These are phyloP conservation scores for Indicator indicator DNA, from an alignment of 2,113 vertebrate species.

Conservation along the genomic window DNA sequence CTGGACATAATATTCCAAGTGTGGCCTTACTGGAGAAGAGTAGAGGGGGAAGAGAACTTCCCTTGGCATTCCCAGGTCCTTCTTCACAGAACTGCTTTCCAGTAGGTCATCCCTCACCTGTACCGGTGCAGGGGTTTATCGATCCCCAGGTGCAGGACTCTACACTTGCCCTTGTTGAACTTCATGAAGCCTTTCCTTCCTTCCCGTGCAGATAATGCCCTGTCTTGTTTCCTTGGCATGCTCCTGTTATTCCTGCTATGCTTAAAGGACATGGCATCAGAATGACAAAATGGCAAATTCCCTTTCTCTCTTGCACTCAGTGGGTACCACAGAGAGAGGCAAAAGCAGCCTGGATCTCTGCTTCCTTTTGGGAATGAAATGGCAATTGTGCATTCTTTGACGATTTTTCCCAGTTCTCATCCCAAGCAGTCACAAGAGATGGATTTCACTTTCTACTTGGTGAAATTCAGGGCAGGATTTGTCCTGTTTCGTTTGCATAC, in stretches of 20 bases:
- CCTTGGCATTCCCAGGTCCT: too few relatives aligned
- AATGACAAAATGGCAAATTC: not conserved
- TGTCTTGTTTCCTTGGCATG: not conserved
- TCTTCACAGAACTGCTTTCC: too few relatives aligned
- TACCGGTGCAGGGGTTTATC: too few relatives aligned
- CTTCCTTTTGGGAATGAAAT: not conserved
- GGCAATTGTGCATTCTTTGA: not conserved
- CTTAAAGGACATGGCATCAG: not conserved
- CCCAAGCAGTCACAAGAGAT: rapidly evolving
- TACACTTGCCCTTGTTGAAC: too few relatives aligned
- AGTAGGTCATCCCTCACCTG: too few relatives aligned
- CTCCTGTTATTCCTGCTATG: not conserved
- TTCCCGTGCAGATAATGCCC: not conserved
- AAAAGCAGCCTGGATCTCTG: not conserved
- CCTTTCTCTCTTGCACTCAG: not conserved
- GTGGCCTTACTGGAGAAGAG: too few relatives aligned
- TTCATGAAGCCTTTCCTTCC: too few relatives aligned
- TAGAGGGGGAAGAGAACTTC: too few relatives aligned
- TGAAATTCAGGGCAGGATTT: not conserved
- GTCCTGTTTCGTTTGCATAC: rapidly evolving
- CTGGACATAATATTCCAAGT: too few relatives aligned
- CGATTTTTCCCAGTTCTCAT: not conserved
- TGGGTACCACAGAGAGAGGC: not conserved
- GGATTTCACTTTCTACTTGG: not conserved
- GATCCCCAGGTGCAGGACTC: too few relatives aligned